A percentile compares a stretch with the other conserved stretches of the same genome.
Evolutionary conservation across 2,113 vertebrate genomes (phyloP).

Genomic region (Gymnogyps californianus): DNA sequence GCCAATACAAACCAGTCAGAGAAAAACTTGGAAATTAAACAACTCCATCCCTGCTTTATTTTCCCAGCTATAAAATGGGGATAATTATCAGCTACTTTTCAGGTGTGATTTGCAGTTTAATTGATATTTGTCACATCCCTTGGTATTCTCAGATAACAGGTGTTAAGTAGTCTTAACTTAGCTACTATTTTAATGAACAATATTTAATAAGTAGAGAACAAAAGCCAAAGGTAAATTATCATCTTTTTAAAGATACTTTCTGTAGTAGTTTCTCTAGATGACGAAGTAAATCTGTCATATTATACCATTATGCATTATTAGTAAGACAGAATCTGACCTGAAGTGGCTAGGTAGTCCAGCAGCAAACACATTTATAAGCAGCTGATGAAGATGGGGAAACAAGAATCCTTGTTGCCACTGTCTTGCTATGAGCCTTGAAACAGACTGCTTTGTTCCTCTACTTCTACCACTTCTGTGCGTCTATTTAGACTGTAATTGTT

Average conservation of each 20-base stretch:
- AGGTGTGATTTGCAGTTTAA: background rate
- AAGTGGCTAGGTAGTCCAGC: background rate
- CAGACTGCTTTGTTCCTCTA: background rate
- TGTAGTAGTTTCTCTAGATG: background rate
- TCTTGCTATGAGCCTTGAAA: background rate
- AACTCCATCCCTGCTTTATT: background rate
- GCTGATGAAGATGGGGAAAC: background rate
- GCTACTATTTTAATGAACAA: background rate
- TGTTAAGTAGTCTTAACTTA: background rate
- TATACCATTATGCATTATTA: background rate
- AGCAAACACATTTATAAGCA: background rate
- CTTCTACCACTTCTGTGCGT: background rate
- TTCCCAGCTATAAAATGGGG: background rate
- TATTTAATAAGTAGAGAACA: background rate
- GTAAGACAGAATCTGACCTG: background rate
- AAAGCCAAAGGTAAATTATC: background rate
- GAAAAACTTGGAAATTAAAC: background rate
- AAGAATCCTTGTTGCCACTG: background rate
- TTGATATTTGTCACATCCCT: background rate
- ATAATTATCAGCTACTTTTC: background rate
- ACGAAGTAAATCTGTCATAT: background rate
- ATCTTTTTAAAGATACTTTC: background rate
- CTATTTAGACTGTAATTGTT: background rate
- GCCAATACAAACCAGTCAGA: background rate
- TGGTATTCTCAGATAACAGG: background rate